Evolutionary conservation across 2,797 vertebrate genomes (phyloP).

Genomic region (Channallabes apus): DNA sequence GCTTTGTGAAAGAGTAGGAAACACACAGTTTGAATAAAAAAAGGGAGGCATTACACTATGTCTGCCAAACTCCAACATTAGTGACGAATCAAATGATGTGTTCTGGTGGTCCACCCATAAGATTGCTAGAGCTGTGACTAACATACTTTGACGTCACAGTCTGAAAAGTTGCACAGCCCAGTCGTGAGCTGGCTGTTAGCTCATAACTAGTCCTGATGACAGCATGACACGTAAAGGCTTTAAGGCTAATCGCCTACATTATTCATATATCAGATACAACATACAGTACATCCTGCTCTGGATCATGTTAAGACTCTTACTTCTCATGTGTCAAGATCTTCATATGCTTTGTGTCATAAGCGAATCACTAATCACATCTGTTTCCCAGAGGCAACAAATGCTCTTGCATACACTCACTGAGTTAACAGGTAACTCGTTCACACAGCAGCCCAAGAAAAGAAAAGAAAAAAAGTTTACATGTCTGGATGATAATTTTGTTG

Average conservation of each 20-base stretch:
- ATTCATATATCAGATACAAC: constrained; percentile 41
- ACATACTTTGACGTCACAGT: constrained; percentile 40
- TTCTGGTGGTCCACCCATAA: constrained; percentile 41
- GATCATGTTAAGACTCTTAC: constrained; percentile 42
- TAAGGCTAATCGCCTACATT: constrained; percentile 24
- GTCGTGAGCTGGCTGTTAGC: constrained; percentile 10
- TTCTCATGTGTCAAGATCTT: constrained; percentile 20
- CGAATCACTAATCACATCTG: constrained; percentile 49
- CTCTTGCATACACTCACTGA: constrained; percentile 2
- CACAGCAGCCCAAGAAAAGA: neutral
- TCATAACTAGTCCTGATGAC: constrained; percentile 2
- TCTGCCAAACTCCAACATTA: constrained; percentile 29
- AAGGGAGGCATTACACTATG: constrained; percentile 30
- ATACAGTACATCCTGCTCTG: constrained; percentile 39
- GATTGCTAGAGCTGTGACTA: constrained; percentile 22
- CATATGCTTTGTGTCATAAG: constrained; percentile 34
- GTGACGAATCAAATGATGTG: constrained; percentile 20
- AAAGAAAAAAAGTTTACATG: neutral
- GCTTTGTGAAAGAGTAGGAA: neutral
- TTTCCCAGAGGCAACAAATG: constrained; percentile 15
- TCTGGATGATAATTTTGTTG: neutral
- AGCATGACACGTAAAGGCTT: neutral
- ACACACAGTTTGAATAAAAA: neutral
- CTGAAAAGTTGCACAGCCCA: constrained; percentile 22
- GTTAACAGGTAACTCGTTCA: neutral